These are phyloP conservation scores for Callimorpha dominula DNA, from an alignment of 2,888 invertebrate species.

Conservation along the genomic window DNA sequence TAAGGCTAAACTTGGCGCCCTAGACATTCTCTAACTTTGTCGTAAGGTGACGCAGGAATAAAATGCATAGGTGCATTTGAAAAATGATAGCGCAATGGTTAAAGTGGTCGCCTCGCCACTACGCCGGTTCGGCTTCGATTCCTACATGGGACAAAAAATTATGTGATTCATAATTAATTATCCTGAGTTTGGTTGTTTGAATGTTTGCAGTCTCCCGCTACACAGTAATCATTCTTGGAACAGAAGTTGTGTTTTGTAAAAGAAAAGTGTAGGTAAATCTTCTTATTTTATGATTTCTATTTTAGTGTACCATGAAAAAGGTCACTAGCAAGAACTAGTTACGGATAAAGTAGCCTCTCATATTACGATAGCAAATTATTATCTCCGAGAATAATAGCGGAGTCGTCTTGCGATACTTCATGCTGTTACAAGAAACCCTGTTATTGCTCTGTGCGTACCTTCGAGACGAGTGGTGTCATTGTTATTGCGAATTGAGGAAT, in stretches of 20 bases:
- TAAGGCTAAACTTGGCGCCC: too few relatives aligned
- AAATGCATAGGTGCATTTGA: too few relatives aligned
- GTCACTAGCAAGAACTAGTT: not conserved
- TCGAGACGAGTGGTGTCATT: conserved; percentile 6
- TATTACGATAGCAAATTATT: conserved; percentile 12
- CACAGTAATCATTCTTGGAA: not conserved
- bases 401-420: conserved; percentile 6
- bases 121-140: too few relatives aligned
- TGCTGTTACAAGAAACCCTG: not conserved
- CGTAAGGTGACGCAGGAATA: too few relatives aligned
- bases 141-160: too few relatives aligned
- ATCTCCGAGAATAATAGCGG: not conserved
- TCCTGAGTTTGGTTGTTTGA: too few relatives aligned
- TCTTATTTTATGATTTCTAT: not conserved
- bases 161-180: too few relatives aligned
- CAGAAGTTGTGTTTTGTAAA: not conserved
- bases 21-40: too few relatives aligned
- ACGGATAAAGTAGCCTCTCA: not conserved
- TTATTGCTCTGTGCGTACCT: conserved; percentile 3
- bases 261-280: not conserved
- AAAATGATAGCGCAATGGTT: too few relatives aligned
- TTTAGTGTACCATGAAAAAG: not conserved
- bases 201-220: not conserved
- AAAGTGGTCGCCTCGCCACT: too few relatives aligned
- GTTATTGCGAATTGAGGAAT: conserved; percentile 2